Conservation (phyloP, 2,113 vertebrate species). For the Corythoichthys intestinalis region DNA sequence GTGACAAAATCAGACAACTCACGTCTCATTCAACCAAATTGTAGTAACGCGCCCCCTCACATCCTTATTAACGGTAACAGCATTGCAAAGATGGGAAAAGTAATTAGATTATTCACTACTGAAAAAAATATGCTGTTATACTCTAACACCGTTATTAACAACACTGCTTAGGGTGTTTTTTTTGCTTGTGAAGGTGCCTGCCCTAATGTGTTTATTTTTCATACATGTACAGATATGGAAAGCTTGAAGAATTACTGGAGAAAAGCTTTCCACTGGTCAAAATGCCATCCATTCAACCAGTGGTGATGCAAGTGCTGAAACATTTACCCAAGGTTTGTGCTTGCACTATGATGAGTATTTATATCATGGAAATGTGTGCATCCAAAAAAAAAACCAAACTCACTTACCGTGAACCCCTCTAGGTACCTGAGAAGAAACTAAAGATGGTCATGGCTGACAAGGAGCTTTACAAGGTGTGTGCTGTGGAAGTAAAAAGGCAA, state of each 20-base stretch:
- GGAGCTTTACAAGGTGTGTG: slow-evolving; percentile 93
- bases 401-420: background rate
- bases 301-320: slow-evolving; percentile 98
- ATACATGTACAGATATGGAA: slow-evolving; percentile 77
- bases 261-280: slow-evolving; percentile 96
- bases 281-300: slow-evolving; percentile 94
- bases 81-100: no score
- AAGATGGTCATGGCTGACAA: slow-evolving; percentile 97
- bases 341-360: background rate
- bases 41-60: no score
- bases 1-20: no score
- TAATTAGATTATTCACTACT: no score
- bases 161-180: background rate
- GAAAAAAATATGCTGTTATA: no score
- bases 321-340: slow-evolving; percentile 86
- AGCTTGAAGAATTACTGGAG: slow-evolving; percentile 92
- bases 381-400: background rate
- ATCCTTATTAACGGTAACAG: no score
- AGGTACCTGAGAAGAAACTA: slow-evolving; percentile 98
- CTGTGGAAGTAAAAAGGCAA: slow-evolving; percentile 95
- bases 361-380: background rate
- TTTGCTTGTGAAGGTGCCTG: background rate
- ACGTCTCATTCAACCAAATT: no score
- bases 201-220: background rate
- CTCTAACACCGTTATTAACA: no score